Base-by-base conservation (phyloP, 2,797 vertebrate species). In the Acrossocheilus fasciatus region DNA sequence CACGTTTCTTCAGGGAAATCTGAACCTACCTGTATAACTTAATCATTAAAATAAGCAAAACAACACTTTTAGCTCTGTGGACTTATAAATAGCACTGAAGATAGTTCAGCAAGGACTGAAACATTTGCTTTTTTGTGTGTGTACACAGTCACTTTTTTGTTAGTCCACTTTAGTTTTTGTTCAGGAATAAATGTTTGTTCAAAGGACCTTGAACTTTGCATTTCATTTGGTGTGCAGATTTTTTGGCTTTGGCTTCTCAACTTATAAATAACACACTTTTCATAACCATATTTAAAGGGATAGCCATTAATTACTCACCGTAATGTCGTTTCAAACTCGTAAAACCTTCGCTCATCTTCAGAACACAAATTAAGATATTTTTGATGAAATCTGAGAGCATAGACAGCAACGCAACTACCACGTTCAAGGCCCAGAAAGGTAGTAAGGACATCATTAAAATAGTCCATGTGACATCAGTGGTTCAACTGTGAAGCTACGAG, bases 1-100 rank as follows among this genome's bases (percentile, higher is more conserved):
- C 57, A 72, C 7, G 34, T 14, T 34, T n/a, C 83, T 30, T 84
- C 20, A 79, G 26, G 34, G 68, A 82, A 36, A 43, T 39, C 50
- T 15, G 45, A 54, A 36, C 11, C 2, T 3, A 52, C 14, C 17
- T 23, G 9, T 47, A 72, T 72, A 23, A 41, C 20, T 70, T 43
- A 70, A 41, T 41, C 34, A 36, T 69, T 39, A 39, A 41, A 41
- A 39, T 70, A 41, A 70, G 64, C 34, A 36, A 18, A 68, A 36
- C 30, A 68, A 70, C 30, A 70, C 45, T 34, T 52, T 52, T 75
- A 52, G 30, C 26, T 4, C 45, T 52, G 17, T 20, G 45, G 73
- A 34, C 7, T 9, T 36, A 14, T 26, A 62, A 62, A 26, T 62
- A 64, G 5, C n/a, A 62, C n/a, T 26, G n/a, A 57, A 59, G 23